phyloP scores from a whole-genome alignment of 2,113 vertebrate genomes.

The Microtus pennsylvanicus region DNA sequence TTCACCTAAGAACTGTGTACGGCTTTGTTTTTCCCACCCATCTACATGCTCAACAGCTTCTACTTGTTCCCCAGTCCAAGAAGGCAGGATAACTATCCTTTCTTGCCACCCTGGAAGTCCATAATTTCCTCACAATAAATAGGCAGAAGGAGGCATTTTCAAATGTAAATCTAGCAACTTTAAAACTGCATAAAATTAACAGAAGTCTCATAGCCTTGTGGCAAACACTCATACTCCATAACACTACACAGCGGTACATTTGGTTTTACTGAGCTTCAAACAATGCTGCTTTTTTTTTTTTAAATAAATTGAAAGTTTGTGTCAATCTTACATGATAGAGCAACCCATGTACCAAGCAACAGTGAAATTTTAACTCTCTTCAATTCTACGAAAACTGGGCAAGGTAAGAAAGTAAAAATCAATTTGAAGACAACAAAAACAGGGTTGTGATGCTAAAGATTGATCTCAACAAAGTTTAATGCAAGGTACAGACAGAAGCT shows the following conservation, averaged over 20 bases:
- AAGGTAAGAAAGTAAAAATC: neutral
- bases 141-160: neutral
- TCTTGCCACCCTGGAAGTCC: neutral
- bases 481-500: neutral
- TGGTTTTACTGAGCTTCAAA: neutral
- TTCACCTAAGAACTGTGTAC: neutral
- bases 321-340: neutral
- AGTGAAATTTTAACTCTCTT: neutral
- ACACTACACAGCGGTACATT: neutral
- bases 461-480: neutral
- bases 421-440: neutral
- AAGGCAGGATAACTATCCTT: neutral
- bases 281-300: neutral
- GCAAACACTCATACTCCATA: neutral
- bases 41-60: neutral
- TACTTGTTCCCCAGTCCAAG: neutral
- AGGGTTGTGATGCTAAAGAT: neutral
- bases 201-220: neutral
- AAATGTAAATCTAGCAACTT: neutral
- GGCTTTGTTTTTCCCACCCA: neutral
- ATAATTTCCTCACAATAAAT: neutral
- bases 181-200: neutral
- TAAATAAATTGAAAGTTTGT: neutral
- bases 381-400: neutral
- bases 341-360: neutral